Percentiles rank a stretch among this genome's conserved stretches.
These are phyloP conservation scores for Ectemnius lituratus DNA, from an alignment of 2,888 invertebrate genomes.

Conservation along the genomic window DNA sequence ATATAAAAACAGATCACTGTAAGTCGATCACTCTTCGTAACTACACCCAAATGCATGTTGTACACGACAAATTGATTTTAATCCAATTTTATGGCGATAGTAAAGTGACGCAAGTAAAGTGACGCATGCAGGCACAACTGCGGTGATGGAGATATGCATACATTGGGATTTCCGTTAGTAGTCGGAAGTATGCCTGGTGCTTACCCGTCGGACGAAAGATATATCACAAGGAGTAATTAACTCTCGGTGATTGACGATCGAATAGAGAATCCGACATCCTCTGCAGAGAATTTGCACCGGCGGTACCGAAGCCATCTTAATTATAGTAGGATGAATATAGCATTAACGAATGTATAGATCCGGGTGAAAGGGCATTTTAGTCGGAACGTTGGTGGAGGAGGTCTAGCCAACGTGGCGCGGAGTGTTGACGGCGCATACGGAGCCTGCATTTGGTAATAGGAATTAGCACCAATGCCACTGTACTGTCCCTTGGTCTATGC, in stretches of 20 bases:
- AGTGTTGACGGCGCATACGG: constrained; percentile 37
- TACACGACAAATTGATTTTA: too few relatives aligned
- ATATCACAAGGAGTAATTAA: background rate
- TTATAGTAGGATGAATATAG: constrained; percentile 55
- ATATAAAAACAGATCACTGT: too few relatives aligned
- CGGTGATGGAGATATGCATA: too few relatives aligned
- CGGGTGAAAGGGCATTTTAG: constrained; percentile 25
- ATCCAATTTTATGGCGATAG: too few relatives aligned
- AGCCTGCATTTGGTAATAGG: constrained; percentile 59
- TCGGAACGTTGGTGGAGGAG: background rate
- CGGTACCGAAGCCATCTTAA: constrained; percentile 47
- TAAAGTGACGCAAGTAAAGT: too few relatives aligned
- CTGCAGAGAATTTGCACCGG: constrained; percentile 12
- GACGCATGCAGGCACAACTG: too few relatives aligned
- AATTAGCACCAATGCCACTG: constrained; percentile 63
- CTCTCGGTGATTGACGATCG: background rate
- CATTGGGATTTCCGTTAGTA: too few relatives aligned
- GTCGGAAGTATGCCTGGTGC: background rate
- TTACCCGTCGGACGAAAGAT: background rate
- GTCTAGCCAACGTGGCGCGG: constrained; percentile 21
- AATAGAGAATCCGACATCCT: background rate
- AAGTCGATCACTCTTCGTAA: too few relatives aligned
- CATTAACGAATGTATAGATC: constrained; percentile 58
- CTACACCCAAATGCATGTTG: too few relatives aligned
- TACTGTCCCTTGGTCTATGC: constrained; percentile 57